Evolutionary conservation across 2,113 vertebrate species (phyloP).

Genomic region (Dasyurus viverrinus): DNA sequence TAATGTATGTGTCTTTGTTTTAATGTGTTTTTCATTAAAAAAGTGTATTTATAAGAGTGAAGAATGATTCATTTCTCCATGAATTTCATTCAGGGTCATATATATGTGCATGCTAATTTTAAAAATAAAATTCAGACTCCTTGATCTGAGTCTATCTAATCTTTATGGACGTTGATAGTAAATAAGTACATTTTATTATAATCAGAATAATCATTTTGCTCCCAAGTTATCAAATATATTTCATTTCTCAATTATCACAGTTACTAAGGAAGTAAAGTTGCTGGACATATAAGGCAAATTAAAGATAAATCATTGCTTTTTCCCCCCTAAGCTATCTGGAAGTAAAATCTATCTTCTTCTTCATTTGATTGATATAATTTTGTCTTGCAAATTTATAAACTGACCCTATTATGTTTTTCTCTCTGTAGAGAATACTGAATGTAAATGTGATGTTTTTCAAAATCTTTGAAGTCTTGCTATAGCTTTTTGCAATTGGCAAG

Average conservation of each 20-base stretch:
- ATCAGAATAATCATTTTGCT: neutral
- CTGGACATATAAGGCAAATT: neutral
- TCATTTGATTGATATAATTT: slow-evolving; percentile 8
- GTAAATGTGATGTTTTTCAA: neutral
- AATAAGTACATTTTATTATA: neutral
- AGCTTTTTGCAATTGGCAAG: slow-evolving; percentile 1
- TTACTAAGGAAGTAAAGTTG: neutral
- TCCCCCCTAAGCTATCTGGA: neutral
- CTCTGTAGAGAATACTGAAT: neutral
- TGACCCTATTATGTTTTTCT: neutral
- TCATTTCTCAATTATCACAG: neutral
- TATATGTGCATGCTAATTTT: neutral
- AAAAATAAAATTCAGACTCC: neutral
- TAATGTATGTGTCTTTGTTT: neutral
- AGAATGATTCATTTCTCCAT: neutral
- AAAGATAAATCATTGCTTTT: neutral
- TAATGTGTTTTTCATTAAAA: neutral
- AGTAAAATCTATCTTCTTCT: neutral
- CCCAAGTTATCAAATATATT: neutral
- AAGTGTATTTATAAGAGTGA: neutral
- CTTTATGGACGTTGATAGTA: neutral
- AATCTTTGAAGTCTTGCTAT: neutral
- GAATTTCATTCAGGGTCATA: neutral
- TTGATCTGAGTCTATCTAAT: neutral
- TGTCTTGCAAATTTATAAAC: slow-evolving; percentile 4